Evolutionary conservation across 23 tunicate species (phyloP).

Genomic region (Halocynthia aurantium): DNA sequence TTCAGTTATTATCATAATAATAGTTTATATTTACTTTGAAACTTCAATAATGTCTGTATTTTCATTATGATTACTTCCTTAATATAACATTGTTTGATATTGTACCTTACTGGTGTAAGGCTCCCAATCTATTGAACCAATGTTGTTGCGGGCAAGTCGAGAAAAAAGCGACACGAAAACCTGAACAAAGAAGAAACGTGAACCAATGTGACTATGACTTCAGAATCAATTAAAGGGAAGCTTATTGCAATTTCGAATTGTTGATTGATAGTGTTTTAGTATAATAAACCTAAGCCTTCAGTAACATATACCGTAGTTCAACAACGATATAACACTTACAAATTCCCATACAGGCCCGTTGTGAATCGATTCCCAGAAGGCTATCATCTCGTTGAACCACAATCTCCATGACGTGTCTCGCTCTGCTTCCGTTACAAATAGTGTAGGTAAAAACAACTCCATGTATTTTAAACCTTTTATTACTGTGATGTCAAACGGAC

Average conservation of each 20-base stretch:
- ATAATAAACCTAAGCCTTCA: too few species aligned
- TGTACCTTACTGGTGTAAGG: conserved; percentile 25
- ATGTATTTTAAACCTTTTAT: conserved; percentile 39
- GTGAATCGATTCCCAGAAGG: conserved; percentile 50
- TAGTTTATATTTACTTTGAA: not conserved
- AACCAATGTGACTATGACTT: too few species aligned
- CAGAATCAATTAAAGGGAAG: too few species aligned
- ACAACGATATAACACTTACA: not conserved
- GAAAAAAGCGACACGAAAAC: conserved; percentile 54
- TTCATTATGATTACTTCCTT: not conserved
- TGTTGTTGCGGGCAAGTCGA: conserved; percentile 77
- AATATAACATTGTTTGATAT: not conserved
- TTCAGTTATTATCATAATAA: not conserved
- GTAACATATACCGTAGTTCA: too few species aligned
- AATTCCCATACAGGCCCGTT: conserved; percentile 85
- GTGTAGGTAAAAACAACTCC: conserved; percentile 74
- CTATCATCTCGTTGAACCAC: conserved; percentile 72
- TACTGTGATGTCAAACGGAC: conserved; percentile 76
- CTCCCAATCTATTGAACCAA: conserved; percentile 74
- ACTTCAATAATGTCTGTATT: not conserved
- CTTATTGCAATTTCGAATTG: too few species aligned
- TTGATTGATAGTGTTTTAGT: too few species aligned
- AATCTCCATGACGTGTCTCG: conserved; percentile 60
- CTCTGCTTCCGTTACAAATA: conserved; percentile 35
- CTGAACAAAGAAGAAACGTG: not conserved